A percentile compares a stretch with the other conserved stretches of the same genome.
Evolutionary conservation across 2,113 vertebrate genomes (phyloP).

Genomic region (Paedocypris sp.): DNA sequence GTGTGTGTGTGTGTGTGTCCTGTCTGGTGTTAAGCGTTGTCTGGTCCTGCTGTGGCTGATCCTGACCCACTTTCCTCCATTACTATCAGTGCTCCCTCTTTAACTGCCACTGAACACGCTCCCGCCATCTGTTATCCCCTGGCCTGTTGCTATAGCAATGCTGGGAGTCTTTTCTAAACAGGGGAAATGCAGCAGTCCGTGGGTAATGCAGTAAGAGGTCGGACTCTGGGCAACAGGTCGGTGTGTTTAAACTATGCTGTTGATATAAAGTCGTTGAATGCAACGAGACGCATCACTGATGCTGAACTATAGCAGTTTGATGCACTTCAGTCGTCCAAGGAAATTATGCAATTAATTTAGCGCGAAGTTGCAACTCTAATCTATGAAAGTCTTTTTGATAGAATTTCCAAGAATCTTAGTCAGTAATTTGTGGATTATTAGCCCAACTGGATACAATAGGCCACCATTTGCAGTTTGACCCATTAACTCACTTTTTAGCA

Average conservation of each 20-base stretch:
- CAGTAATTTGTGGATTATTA: too few relatives aligned
- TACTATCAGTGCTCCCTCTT: constrained; percentile 26
- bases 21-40: constrained; percentile 27
- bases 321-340: too few relatives aligned
- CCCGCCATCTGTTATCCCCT: constrained; percentile 35
- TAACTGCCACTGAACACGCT: constrained; percentile 27
- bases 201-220: not conserved
- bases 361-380: too few relatives aligned
- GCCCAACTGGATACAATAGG: too few relatives aligned
- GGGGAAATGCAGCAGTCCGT: constrained; percentile 11
- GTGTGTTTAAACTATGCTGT: not conserved
- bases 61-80: constrained; percentile 37
- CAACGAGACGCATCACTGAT: not conserved
- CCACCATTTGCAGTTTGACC: too few relatives aligned
- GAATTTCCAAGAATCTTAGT: too few relatives aligned
- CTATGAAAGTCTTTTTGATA: too few relatives aligned
- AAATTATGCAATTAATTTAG: too few relatives aligned
- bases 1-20: constrained; percentile 24
- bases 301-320: constrained; percentile 8
- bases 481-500: too few relatives aligned
- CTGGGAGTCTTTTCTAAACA: constrained; percentile 3
- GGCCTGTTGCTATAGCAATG: constrained; percentile 28
- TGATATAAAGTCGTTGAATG: not conserved
- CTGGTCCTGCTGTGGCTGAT: constrained; percentile 29
- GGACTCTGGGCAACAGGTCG: constrained; percentile 11